Evolutionary conservation across 2,888 invertebrate genomes (phyloP), one percentile per base, ranked within the genome.

Genomic region (Gastrophysa polygoni): DNA sequence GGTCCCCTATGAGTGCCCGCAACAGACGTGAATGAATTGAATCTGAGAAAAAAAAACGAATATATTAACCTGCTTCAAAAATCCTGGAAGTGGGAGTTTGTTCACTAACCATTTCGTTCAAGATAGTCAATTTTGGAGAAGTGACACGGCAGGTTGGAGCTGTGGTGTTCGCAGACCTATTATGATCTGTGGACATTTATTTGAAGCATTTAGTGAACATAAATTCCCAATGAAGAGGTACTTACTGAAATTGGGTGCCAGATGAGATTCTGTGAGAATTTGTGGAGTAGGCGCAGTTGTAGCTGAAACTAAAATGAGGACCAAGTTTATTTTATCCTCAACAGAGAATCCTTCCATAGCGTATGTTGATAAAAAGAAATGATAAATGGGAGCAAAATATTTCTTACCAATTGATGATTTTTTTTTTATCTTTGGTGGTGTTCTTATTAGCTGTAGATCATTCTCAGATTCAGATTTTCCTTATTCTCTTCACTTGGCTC

Each of bases 371-470:
- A 48, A 21, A 14, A 20, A 48, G 21, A 20, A 48, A 14, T 20
- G n/a, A n/a, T n/a, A n/a, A n/a, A 17, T 24, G 24, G 24, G 7
- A 24, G 24, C 24, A 24, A 17, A 46, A 48, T 48, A 10, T 48
- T 48, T 48, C 20, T 48, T 48, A 21, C 47, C 47, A 48, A 48
- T 48, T 20, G 20, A 20, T 48, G 47, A 18, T 11, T 21, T 48
- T 3, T 24, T 48, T 48, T 48, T 48, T 11, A 48, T 48, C 14
- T 48, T 48, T 18, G 20, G 47, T 21, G 47, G 47, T 48, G 47
- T 11, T 48, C n/a, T 48, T 21, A 48, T 2, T 1, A 48, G 16
- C 47, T 48, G 21, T 14, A 20, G 21, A 21, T 48, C 8, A 48
- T 48, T n/a, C 14, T 48, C 47, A 21, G 47, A 48, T 11, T 48